A percentile compares a stretch with the other conserved stretches of the same genome.
Conservation (phyloP, 2,113 vertebrate genomes). For the Urocitellus parryii region DNA sequence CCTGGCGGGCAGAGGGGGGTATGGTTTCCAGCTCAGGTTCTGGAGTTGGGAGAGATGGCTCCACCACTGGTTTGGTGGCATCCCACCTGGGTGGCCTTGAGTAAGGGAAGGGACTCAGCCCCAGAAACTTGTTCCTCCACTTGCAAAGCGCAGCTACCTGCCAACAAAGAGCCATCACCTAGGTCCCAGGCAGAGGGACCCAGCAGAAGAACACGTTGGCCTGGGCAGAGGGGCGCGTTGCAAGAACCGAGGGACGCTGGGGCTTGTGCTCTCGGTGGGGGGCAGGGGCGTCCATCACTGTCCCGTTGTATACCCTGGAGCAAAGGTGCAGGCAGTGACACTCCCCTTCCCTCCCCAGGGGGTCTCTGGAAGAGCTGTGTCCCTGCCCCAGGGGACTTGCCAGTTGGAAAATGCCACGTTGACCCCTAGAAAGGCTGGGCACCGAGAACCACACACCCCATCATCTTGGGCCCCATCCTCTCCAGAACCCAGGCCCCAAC, state of each 20-base stretch:
- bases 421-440: background rate
- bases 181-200: no score
- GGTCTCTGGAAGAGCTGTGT: background rate
- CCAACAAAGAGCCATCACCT: no score
- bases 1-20: background rate
- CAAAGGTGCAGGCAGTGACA: fast-evolving
- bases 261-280: fast-evolving
- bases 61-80: no score
- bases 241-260: no score
- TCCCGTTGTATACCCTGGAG: fast-evolving
- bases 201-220: background rate
- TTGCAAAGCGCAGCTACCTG: background rate
- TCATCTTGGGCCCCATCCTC: background rate
- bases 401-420: fast-evolving
- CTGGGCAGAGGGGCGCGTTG: background rate
- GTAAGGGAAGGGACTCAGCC: background rate
- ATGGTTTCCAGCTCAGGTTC: background rate
- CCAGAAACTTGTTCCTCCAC: background rate
- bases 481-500: background rate
- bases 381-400: no score
- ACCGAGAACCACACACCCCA: background rate
- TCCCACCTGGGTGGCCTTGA: background rate
- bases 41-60: background rate
- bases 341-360: background rate
- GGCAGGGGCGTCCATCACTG: no score